Evolutionary conservation across 1,140 invertebrate genomes (phyloP), one percentile per base, ranked within the genome.

Genomic region (Muscidifurax raptorellus): DNA sequence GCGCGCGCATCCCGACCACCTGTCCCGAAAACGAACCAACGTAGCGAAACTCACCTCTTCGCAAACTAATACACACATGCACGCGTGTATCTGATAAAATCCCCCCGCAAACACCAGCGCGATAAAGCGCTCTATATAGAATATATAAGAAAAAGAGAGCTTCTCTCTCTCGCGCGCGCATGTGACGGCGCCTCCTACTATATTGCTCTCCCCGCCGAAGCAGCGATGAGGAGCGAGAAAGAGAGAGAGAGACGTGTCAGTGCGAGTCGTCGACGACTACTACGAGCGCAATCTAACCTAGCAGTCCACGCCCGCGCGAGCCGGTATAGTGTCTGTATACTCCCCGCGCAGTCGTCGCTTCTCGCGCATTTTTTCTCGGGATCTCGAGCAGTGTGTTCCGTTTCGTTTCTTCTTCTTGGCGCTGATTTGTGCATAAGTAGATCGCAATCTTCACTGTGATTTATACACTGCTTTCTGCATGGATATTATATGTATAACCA

Each of bases 151-250:
- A 0, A 69, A 69, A 69, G 40, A 64, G 75, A 78, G 82, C n/a
- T 12, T 15, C 44, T 47, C 44, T 47, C 44, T 47, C 12, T 18
- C 6, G n/a, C 52, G 52, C 52, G 52, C 52, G 18, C 52, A 59
- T 59, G 52, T 59, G 52, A 59, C 22, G 52, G 22, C 52, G 52
- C 52, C 52, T 59, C 52, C 52, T 59, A 59, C 52, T n/a, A n/a
- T n/a, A n/a, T n/a, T n/a, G 52, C 52, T 59, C 18, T 59, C 52
- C 22, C 52, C 52, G 52, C 3, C 52, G 52, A 77, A 82, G 25
- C 64, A 74, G 40, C 28, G 59, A 72, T 72, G 81, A 87, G 84
- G 87, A 32, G 76, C 69, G 30, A 74, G 75, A 84, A 52, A 67
- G 66, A 80, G 82, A 78, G 67, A 79, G 69, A 64, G 40, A 74